Conservation (phyloP, 2,888 invertebrate genomes). For the Lasioglossum lativentre region DNA sequence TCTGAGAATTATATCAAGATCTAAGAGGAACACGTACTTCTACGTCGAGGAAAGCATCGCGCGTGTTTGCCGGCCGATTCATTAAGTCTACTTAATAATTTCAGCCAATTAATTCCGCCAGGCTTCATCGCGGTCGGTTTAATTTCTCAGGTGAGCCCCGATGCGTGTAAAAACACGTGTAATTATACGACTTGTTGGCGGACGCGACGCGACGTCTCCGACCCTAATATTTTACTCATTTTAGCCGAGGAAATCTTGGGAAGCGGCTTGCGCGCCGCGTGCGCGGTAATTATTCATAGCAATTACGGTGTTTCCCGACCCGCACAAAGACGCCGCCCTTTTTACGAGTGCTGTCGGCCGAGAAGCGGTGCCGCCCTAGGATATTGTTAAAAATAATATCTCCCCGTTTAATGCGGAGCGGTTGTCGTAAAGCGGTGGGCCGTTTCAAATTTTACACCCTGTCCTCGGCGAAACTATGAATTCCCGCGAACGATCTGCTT, state of each 20-base stretch:
- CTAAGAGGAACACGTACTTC: neutral
- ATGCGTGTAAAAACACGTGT: slow-evolving; percentile 33
- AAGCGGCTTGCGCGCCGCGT: neutral
- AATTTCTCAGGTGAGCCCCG: neutral
- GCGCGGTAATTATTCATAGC: slow-evolving; percentile 63
- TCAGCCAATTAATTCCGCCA: neutral
- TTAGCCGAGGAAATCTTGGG: slow-evolving; percentile 47
- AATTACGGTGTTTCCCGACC: slow-evolving; percentile 63
- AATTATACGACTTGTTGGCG: slow-evolving; percentile 54
- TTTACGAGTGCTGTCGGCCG: slow-evolving; percentile 27
- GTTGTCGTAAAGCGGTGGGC: slow-evolving; percentile 25
- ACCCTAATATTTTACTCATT: slow-evolving; percentile 58
- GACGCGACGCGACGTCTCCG: slow-evolving; percentile 14
- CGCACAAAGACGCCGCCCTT: slow-evolving; percentile 55
- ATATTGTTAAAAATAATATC: slow-evolving; percentile 67
- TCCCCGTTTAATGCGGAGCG: slow-evolving; percentile 44
- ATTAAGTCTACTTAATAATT: neutral
- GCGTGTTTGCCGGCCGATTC: neutral
- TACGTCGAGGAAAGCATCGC: neutral
- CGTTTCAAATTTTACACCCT: slow-evolving; percentile 45
- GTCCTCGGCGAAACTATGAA: slow-evolving; percentile 17
- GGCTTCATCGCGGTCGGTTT: neutral
- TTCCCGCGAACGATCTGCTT: neutral
- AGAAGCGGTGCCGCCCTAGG: neutral
- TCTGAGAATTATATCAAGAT: neutral